Conservation (phyloP, 2,888 invertebrate genomes). For the Amiota mariae region DNA sequence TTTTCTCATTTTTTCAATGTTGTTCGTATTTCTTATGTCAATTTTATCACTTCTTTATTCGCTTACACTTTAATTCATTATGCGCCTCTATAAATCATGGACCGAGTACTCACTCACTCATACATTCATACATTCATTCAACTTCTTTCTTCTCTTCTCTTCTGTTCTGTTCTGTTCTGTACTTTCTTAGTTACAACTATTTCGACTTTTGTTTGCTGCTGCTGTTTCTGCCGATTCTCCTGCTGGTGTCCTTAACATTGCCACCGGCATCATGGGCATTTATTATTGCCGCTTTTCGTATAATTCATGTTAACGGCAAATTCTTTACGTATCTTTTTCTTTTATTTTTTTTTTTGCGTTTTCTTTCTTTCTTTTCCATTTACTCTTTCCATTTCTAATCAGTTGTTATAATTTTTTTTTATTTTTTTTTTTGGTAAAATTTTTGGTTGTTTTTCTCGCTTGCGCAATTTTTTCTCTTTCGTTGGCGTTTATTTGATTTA, state of each 20-base stretch:
- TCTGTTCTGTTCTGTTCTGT: no score
- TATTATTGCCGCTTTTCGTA: neutral
- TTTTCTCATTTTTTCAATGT: neutral
- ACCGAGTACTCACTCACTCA: no score
- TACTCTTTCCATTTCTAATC: neutral
- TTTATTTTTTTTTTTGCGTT: conserved; percentile 26
- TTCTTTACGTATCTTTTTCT: neutral
- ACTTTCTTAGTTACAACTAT: no score
- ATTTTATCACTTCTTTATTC: conserved; percentile 54
- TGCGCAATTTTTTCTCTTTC: conserved; percentile 44
- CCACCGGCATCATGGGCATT: no score
- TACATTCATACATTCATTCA: neutral
- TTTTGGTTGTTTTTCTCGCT: no score
- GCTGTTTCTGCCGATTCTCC: neutral
- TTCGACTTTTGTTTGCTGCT: no score
- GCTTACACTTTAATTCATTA: neutral
- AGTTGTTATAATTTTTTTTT: conserved; percentile 11
- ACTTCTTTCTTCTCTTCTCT: no score
- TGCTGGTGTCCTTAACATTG: neutral
- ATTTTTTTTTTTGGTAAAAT: conserved; percentile 40
- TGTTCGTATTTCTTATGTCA: conserved; percentile 51
- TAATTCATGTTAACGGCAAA: neutral
- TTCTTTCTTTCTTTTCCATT: conserved; percentile 17
- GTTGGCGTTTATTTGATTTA: conserved; percentile 67
- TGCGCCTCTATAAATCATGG: neutral